Conservation (phyloP, 2,113 vertebrate species). For the Columba janthina region DNA sequence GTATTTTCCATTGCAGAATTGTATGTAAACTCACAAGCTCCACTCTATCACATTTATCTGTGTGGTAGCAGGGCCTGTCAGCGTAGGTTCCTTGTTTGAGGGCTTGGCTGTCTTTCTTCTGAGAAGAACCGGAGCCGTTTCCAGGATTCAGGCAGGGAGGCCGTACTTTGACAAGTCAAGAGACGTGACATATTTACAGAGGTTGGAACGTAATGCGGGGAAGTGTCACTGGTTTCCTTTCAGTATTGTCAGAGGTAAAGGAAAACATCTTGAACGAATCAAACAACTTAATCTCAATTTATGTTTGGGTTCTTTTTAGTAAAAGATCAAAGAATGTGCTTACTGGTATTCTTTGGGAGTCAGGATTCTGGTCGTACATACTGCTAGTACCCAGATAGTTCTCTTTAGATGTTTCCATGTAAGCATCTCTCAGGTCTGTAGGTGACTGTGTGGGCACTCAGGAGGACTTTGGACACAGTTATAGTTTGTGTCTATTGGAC, state of each 20-base stretch:
- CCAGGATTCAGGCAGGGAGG: not conserved
- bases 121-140: not conserved
- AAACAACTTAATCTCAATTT: slow-evolving; percentile 7
- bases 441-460: not conserved
- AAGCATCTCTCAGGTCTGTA: not conserved
- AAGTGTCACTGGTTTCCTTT: not conserved
- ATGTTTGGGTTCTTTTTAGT: not conserved
- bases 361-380: not conserved
- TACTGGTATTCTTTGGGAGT: not conserved
- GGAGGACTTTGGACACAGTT: not conserved
- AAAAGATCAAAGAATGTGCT: slow-evolving; percentile 20
- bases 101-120: not conserved
- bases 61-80: not conserved
- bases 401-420: not conserved
- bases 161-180: not conserved
- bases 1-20: not conserved
- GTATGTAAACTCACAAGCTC: not conserved
- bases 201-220: not conserved
- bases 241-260: not conserved
- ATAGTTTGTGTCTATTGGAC: not conserved
- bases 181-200: not conserved
- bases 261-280: not conserved
- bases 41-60: not conserved
- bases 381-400: not conserved
- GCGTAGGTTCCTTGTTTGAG: not conserved